Percentiles rank a stretch among this genome's conserved stretches.
These are phyloP conservation scores for Pandemis corylana DNA, from an alignment of 2,888 invertebrate genomes.

Conservation along the genomic window DNA sequence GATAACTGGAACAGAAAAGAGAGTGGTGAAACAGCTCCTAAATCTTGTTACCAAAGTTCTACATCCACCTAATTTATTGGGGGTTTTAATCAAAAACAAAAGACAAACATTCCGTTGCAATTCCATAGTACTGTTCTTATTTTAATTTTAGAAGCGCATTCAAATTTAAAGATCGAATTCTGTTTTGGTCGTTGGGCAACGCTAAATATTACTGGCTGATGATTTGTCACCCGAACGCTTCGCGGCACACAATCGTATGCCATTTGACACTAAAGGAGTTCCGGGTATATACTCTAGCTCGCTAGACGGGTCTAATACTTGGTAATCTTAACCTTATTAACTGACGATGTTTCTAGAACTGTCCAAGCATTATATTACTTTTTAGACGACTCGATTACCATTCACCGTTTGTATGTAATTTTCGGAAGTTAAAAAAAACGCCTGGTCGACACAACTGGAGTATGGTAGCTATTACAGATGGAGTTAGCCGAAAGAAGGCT, in stretches of 20 bases:
- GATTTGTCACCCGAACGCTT: conserved; percentile 43
- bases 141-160: neutral
- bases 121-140: neutral
- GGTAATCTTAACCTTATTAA: conserved; percentile 49
- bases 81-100: neutral
- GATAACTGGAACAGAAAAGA: no score
- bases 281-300: conserved; percentile 70
- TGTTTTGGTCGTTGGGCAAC: conserved; percentile 37
- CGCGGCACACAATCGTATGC: conserved; percentile 48
- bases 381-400: neutral
- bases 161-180: conserved; percentile 17
- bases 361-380: conserved; percentile 18
- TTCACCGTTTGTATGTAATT: neutral
- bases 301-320: conserved; percentile 62
- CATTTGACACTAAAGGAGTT: conserved; percentile 59
- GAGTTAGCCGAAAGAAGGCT: no score
- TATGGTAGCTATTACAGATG: no score
- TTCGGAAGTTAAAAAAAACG: no score
- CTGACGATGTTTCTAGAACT: conserved; percentile 41
- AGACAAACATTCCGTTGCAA: neutral
- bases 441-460: no score
- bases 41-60: conserved; percentile 1
- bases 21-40: no score
- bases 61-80: neutral
- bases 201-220: conserved; percentile 29